phyloP scores from a whole-genome alignment of 2,888 invertebrate genomes.

The Ferdinandea cuprea region DNA sequence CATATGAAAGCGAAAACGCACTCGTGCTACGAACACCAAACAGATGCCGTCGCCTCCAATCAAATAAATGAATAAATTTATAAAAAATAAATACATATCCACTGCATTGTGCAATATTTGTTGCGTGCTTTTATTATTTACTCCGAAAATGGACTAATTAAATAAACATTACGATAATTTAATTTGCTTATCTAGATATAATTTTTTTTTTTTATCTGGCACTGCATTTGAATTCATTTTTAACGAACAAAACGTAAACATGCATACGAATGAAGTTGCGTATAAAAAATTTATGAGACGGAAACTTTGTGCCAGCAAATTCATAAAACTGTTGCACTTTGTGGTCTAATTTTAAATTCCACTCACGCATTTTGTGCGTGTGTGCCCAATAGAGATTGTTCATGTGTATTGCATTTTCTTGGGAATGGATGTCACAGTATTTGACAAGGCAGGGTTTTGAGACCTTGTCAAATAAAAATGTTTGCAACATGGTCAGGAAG shows the following conservation, averaged over 20 bases:
- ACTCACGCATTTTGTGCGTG: conserved; percentile 31
- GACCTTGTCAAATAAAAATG: too few species aligned
- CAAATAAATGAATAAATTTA: conserved; percentile 45
- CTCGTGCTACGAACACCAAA: conserved; percentile 10
- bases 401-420: not conserved
- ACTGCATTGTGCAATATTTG: conserved; percentile 35
- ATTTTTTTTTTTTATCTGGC: not conserved
- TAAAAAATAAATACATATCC: not conserved
- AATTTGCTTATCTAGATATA: conserved; percentile 28
- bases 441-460: too few species aligned
- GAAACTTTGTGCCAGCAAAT: conserved; percentile 46
- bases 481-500: not conserved
- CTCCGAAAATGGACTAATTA: conserved; percentile 56
- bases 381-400: not conserved
- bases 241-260: conserved; percentile 4
- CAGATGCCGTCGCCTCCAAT: conserved; percentile 32
- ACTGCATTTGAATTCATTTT: conserved; percentile 43
- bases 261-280: conserved; percentile 44
- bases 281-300: conserved; percentile 60
- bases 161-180: conserved; percentile 59
- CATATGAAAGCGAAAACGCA: conserved; percentile 55
- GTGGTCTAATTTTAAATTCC: conserved; percentile 58
- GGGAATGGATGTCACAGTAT: conserved; percentile 2
- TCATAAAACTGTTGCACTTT: conserved; percentile 29
- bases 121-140: conserved; percentile 28